Evolutionary conservation across 2,113 vertebrate genomes (phyloP).

Genomic region (Trinectes maculatus): DNA sequence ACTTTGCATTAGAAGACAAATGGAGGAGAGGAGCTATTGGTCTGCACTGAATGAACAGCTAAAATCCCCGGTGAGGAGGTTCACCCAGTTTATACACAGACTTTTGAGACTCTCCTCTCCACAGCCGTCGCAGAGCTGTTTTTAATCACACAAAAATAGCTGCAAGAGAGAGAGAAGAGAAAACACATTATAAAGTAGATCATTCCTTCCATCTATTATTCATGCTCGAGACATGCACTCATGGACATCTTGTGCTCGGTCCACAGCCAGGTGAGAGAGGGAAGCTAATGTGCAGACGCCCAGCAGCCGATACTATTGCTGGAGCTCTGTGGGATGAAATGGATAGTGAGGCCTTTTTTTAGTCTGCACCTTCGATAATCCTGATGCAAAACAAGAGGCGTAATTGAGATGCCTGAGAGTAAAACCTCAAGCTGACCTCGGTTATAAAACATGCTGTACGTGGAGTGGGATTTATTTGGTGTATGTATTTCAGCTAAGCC

Average conservation of each 20-base stretch:
- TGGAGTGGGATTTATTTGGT: neutral
- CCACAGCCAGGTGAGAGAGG: constrained; percentile 20
- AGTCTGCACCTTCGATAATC: constrained; percentile 18
- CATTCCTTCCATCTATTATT: constrained; percentile 68
- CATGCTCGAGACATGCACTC: constrained; percentile 41
- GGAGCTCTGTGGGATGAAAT: constrained; percentile 38
- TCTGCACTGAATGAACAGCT: constrained; percentile 61
- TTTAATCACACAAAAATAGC: constrained; percentile 60
- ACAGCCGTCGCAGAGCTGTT: constrained; percentile 12
- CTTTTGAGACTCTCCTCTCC: constrained; percentile 18
- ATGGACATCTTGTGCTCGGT: constrained; percentile 41
- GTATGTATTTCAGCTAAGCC: neutral
- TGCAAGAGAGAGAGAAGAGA: constrained; percentile 51
- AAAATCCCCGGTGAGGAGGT: constrained; percentile 52
- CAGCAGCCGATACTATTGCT: constrained; percentile 27
- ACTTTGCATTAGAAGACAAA: constrained; percentile 65
- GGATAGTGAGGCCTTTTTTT: constrained; percentile 38
- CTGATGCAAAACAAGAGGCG: constrained; percentile 14
- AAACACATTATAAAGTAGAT: constrained; percentile 61
- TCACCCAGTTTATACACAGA: constrained; percentile 50
- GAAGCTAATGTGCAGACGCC: constrained; percentile 39
- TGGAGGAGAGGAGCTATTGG: constrained; percentile 40
- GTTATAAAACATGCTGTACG: neutral
- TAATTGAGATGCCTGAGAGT: constrained; percentile 10
- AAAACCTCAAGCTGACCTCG: constrained; percentile 16